phyloP scores from a whole-genome alignment of 2,797 vertebrate species.

The Hapalemur alaotrensis region DNA sequence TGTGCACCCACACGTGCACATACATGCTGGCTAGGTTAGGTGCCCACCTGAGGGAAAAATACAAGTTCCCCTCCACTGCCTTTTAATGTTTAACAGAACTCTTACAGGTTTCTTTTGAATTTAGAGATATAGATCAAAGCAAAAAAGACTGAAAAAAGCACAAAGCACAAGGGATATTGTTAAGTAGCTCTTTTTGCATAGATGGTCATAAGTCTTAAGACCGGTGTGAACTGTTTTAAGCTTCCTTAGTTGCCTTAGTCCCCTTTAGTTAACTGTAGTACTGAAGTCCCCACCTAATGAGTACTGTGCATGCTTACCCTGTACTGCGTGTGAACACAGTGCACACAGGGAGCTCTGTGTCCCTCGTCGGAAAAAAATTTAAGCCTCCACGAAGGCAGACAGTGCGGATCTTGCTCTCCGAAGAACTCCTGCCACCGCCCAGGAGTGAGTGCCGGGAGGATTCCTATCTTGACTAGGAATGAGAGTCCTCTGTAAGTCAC shows the following conservation, averaged over 20 bases:
- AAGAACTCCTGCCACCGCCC: too few relatives aligned
- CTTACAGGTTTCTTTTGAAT: background rate
- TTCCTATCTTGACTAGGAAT: background rate
- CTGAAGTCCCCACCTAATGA: background rate
- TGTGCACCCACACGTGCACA: too few relatives aligned
- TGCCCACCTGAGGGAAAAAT: background rate
- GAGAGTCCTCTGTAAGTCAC: background rate
- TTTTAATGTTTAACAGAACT: background rate
- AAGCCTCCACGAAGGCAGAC: background rate
- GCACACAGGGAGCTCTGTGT: background rate
- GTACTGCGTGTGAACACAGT: background rate
- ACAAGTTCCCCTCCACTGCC: background rate
- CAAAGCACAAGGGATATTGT: background rate
- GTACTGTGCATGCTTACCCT: too few relatives aligned
- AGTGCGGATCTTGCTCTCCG: background rate
- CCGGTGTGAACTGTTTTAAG: background rate
- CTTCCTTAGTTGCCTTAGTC: background rate
- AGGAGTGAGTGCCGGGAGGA: background rate
- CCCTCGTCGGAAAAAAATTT: background rate
- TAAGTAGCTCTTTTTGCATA: background rate
- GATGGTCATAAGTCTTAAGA: too few relatives aligned
- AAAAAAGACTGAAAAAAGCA: background rate
- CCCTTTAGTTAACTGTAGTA: background rate
- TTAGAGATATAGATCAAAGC: background rate
- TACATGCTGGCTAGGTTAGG: background rate